Conservation (phyloP, 2,888 invertebrate species). For the Deilephila porcellus region DNA sequence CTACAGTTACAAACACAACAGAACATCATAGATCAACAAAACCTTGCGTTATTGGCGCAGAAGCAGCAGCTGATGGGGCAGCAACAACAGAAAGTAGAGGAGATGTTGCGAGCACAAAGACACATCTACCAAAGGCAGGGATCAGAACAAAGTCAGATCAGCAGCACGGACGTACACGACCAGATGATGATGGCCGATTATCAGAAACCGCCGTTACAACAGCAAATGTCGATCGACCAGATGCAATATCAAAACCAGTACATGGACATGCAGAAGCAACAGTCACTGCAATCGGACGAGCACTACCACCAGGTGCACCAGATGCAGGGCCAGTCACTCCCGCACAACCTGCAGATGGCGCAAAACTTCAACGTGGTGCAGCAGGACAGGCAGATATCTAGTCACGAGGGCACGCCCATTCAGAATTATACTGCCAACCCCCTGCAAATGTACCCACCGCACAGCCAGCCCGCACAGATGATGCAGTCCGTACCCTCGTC, state of each 20-base stretch:
- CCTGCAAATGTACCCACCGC: conserved; percentile 76
- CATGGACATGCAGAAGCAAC: conserved; percentile 63
- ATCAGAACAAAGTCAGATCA: conserved; percentile 79
- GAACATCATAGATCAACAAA: conserved; percentile 84
- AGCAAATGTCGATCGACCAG: conserved; percentile 76
- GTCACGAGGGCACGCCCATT: conserved; percentile 82
- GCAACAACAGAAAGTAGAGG: conserved; percentile 80
- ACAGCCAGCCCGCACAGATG: conserved; percentile 60
- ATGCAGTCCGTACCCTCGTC: conserved; percentile 54
- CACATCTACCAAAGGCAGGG: conserved; percentile 76
- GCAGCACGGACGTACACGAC: conserved; percentile 68
- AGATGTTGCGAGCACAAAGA: conserved; percentile 69
- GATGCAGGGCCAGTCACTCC: conserved; percentile 78
- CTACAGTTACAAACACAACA: conserved; percentile 82
- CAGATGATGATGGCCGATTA: conserved; percentile 65
- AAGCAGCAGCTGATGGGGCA: conserved; percentile 82
- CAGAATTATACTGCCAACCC: conserved; percentile 79
- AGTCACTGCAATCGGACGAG: conserved; percentile 67
- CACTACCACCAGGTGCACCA: conserved; percentile 68
- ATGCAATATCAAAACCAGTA: conserved; percentile 66
- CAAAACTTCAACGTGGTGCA: conserved; percentile 71
- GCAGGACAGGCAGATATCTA: conserved; percentile 81
- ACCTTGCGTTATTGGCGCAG: conserved; percentile 78
- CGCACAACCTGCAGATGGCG: conserved; percentile 70
- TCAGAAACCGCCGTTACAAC: conserved; percentile 65